Conservation (phyloP, 2,797 vertebrate genomes). For the Rhincodon typus region DNA sequence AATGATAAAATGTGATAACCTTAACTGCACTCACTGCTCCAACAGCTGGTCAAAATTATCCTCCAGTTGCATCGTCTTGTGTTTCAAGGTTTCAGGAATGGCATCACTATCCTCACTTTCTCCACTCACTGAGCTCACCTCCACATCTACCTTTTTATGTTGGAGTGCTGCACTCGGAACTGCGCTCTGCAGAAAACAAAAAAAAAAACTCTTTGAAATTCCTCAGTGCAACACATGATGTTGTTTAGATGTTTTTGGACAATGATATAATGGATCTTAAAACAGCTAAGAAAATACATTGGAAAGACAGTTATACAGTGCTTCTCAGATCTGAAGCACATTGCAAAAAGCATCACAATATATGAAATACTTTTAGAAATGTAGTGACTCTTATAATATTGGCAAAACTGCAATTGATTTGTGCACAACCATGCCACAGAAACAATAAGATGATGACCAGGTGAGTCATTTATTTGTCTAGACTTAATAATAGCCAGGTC, state of each 20-base stretch:
- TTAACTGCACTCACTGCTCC: conserved; percentile 59
- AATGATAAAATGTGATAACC: background rate
- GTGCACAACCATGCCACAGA: background rate
- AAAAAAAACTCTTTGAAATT: background rate
- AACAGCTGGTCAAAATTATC: conserved; percentile 53
- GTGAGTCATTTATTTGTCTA: background rate
- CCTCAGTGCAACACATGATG: background rate
- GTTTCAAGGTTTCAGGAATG: conserved; percentile 45
- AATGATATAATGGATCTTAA: background rate
- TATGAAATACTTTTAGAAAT: background rate
- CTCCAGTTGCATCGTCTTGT: conserved; percentile 50
- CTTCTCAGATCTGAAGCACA: background rate
- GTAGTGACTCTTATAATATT: background rate
- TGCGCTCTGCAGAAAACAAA: conserved; percentile 46
- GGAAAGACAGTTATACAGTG: background rate
- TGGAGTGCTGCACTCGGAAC: conserved; percentile 36
- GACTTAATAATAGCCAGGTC: background rate
- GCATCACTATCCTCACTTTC: conserved; percentile 39
- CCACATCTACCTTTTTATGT: conserved; percentile 33
- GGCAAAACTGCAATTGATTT: background rate
- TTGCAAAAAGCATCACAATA: background rate
- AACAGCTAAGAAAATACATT: background rate
- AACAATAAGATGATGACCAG: background rate
- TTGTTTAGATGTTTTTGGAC: too few species aligned
- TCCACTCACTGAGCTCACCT: conserved; percentile 47